A percentile compares a stretch with the other conserved stretches of the same genome.
Conservation (phyloP, 2,888 invertebrate genomes). For the Trichogramma dendrolimi region DNA sequence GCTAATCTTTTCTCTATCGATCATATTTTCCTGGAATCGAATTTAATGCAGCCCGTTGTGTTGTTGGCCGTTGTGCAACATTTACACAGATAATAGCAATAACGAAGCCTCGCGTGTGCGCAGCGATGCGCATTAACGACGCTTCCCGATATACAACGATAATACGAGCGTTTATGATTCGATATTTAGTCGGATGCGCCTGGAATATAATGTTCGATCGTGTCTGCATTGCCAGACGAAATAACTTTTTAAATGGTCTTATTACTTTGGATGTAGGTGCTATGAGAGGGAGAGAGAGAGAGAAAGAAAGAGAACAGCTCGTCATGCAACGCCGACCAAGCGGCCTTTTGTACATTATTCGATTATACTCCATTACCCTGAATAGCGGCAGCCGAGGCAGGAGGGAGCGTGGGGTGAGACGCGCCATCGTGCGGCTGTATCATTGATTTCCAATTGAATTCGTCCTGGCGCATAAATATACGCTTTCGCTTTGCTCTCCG, state of each 20-base stretch:
- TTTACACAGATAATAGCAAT: no score
- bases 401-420: conserved; percentile 19
- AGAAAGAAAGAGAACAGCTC: conserved; percentile 30
- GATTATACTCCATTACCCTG: conserved; percentile 29
- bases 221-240: not conserved
- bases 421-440: conserved; percentile 18
- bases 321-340: conserved; percentile 40
- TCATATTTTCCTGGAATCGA: no score
- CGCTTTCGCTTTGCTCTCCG: no score
- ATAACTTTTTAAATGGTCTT: no score
- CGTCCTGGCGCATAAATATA: not conserved
- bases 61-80: no score
- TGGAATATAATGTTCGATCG: not conserved
- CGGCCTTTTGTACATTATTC: conserved; percentile 30
- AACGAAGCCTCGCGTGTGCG: no score
- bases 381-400: conserved; percentile 16
- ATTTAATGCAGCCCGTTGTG: no score
- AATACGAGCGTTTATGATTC: not conserved
- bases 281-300: not conserved
- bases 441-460: conserved; percentile 22
- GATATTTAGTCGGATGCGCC: not conserved
- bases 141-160: not conserved
- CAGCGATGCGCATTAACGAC: no score
- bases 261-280: not conserved
- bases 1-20: no score